Evolutionary conservation across 2,888 invertebrate genomes (phyloP).

Genomic region (Pyrochroa serraticornis): DNA sequence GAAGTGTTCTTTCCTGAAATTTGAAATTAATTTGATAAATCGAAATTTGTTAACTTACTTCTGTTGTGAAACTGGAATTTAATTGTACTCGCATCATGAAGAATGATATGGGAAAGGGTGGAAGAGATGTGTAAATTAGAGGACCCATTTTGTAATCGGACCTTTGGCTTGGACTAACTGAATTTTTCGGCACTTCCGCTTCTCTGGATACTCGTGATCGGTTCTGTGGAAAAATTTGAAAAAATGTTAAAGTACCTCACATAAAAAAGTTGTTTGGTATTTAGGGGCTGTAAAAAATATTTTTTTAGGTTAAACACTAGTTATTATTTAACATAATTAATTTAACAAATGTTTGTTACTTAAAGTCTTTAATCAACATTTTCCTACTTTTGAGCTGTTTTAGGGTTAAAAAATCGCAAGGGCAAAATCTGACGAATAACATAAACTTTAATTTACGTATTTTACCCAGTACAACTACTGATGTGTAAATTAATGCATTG

Average conservation of each 20-base stretch:
- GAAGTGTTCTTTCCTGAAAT: slow-evolving; percentile 70
- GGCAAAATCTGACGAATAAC: not conserved
- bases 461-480: too few species aligned
- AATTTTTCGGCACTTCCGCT: slow-evolving; percentile 33
- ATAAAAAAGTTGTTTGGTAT: too few species aligned
- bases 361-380: too few species aligned
- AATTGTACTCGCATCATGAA: slow-evolving; percentile 68
- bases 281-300: too few species aligned
- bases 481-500: too few species aligned
- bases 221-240: slow-evolving; percentile 38
- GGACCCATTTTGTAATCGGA: slow-evolving; percentile 47
- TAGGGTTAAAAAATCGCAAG: not conserved
- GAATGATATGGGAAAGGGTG: slow-evolving; percentile 73
- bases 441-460: too few species aligned
- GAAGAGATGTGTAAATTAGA: slow-evolving; percentile 50
- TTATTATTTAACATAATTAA: too few species aligned
- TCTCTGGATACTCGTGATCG: slow-evolving; percentile 36
- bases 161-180: slow-evolving; percentile 46
- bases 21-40: slow-evolving; percentile 12
- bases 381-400: too few species aligned
- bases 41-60: slow-evolving; percentile 51
- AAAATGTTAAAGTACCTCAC: too few species aligned
- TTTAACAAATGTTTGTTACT: too few species aligned
- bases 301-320: too few species aligned
- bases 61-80: slow-evolving; percentile 62